A percentile compares a stretch with the other conserved stretches of the same genome.
phyloP scores from a whole-genome alignment of 1,140 invertebrate genomes.

The Gonatopus flavifemur region DNA sequence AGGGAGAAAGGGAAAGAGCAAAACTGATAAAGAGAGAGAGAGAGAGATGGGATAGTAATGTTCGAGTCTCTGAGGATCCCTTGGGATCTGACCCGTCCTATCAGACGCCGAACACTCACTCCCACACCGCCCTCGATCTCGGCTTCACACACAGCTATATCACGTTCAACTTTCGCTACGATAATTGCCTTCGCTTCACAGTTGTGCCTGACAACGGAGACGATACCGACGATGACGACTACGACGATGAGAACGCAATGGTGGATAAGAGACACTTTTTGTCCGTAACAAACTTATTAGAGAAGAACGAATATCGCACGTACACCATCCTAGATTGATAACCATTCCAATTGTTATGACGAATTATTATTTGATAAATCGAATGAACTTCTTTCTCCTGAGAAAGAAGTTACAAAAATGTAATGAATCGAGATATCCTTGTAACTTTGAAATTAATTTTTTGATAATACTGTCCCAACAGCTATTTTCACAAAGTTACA shows the following conservation, averaged over 20 bases:
- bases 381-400: too few relatives aligned
- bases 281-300: background rate
- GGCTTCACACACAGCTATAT: slow-evolving; percentile 18
- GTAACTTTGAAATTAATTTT: too few relatives aligned
- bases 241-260: slow-evolving; percentile 6
- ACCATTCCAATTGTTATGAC: too few relatives aligned
- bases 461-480: too few relatives aligned
- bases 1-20: background rate
- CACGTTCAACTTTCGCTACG: slow-evolving; percentile 52
- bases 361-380: too few relatives aligned
- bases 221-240: slow-evolving; percentile 27
- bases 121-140: slow-evolving; percentile 30
- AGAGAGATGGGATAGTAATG: slow-evolving; percentile 39
- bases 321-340: too few relatives aligned
- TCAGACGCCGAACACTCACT: slow-evolving; percentile 48
- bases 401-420: too few relatives aligned
- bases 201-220: slow-evolving; percentile 36
- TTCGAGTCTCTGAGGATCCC: slow-evolving; percentile 52
- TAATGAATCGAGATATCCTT: too few relatives aligned
- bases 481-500: too few relatives aligned
- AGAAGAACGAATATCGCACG: background rate
- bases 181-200: slow-evolving; percentile 55
- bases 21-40: slow-evolving; percentile 18
- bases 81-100: slow-evolving; percentile 48
- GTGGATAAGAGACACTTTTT: background rate